Evolutionary conservation across 2,797 vertebrate genomes (phyloP), one percentile per base, ranked within the genome.

Genomic region (Toxotes lorentzi): DNA sequence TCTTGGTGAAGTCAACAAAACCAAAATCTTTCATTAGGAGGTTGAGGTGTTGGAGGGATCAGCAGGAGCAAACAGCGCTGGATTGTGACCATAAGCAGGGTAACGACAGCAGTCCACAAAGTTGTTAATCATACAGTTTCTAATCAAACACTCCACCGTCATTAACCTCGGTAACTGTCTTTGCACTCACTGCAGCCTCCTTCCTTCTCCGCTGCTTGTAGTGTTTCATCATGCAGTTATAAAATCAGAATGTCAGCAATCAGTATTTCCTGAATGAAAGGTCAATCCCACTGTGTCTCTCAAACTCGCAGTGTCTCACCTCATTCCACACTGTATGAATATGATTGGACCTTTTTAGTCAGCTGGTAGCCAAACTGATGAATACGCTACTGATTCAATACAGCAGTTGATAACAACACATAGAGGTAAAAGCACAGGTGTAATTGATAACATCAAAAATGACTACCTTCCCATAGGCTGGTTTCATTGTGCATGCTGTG

Each of bases 391-490:
- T 57, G 21, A 79, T 13, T 66, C 5, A 68, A 59, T 27, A 10
- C 57, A 75, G 8, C 59, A 35, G 34, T 34, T 57, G n/a, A 58
- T 34, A 24, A 16, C 11, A 76, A 60, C 70, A 79, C 40, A 6
- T 23, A 51, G n/a, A 23, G 35, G 34, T 60, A n/a, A 40, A 40
- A 38, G 34, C 8, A 23, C 34, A 23, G 7, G 38, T 41, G 23
- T 41, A 10, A 40, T 4, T 41, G 58, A 61, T 24, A 34, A 34
- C 16, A 50, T 48, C 8, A 30, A 53, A 43, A 61, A 40, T 38
- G 7, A 16, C 43, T 2, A 13, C 41, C 16, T 23, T 59, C 14
- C 7, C 27, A 16, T 32, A 23, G 21, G 34, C 56, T 27, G 19
- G 9, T 69, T 32, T 41, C 38, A 60, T 7, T 40, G 34, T 21